These are phyloP conservation scores for Chaenodraco wilsoni DNA, from an alignment of 2,797 vertebrate species.

Conservation along the genomic window DNA sequence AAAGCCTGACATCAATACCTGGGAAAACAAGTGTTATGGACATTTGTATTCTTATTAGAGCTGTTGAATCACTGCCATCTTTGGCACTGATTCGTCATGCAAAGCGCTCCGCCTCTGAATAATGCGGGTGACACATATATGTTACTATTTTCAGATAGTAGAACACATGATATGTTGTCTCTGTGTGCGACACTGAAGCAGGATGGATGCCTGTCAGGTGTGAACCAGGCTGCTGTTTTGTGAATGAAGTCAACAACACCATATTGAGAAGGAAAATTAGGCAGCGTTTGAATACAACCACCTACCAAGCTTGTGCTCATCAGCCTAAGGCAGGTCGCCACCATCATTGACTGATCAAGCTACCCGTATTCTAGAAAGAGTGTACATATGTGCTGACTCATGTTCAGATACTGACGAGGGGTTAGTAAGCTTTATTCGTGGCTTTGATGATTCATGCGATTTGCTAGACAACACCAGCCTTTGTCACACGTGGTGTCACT, in stretches of 20 bases:
- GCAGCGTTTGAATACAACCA: background rate
- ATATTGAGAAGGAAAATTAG: background rate
- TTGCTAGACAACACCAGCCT: slow-evolving; percentile 62
- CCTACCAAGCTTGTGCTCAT: slow-evolving; percentile 1
- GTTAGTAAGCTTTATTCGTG: slow-evolving; percentile 61
- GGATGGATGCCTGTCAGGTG: slow-evolving; percentile 16
- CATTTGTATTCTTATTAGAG: slow-evolving; percentile 38
- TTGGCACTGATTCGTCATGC: slow-evolving; percentile 50
- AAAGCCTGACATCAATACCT: slow-evolving; percentile 50
- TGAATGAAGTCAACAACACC: slow-evolving; percentile 47
- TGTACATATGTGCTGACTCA: slow-evolving; percentile 65
- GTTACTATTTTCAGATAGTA: slow-evolving; percentile 19
- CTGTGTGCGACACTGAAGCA: background rate
- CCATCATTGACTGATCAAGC: slow-evolving; percentile 20
- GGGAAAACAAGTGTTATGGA: slow-evolving; percentile 25
- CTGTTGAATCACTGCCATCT: slow-evolving; percentile 59
- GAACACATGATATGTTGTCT: slow-evolving; percentile 18
- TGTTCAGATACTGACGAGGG: slow-evolving; percentile 56
- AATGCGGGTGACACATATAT: slow-evolving; percentile 11
- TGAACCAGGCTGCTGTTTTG: slow-evolving; percentile 26
- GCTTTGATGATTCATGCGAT: slow-evolving; percentile 62
- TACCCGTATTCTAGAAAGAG: slow-evolving; percentile 24
- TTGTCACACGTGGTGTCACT: slow-evolving; percentile 44
- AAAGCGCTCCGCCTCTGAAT: slow-evolving; percentile 19
- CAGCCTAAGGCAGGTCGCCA: slow-evolving; percentile 10